A percentile compares a stretch with the other conserved stretches of the same genome.
These are phyloP conservation scores for Metallyticus violacea DNA, from an alignment of 2,888 invertebrate species.

Conservation along the genomic window DNA sequence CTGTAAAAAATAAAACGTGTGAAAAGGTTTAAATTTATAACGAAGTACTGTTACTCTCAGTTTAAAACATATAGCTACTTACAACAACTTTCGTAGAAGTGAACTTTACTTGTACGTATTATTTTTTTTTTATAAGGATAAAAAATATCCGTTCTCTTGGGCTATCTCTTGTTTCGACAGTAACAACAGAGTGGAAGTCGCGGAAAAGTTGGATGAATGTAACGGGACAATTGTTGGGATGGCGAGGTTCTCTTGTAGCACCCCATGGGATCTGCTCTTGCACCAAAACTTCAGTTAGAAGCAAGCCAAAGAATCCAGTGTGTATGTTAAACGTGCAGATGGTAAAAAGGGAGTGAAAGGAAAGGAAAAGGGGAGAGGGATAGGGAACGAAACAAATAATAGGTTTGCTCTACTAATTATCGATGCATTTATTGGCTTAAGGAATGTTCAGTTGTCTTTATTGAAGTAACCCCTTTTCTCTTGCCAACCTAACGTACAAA, in stretches of 20 bases:
- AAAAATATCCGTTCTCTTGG: background rate
- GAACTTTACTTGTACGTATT: no score
- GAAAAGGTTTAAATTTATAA: background rate
- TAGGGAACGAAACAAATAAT: background rate
- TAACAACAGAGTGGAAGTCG: background rate
- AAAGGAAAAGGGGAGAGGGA: background rate
- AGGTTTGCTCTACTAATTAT: constrained; percentile 18
- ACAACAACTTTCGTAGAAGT: background rate
- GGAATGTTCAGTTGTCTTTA: background rate
- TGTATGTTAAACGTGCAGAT: background rate
- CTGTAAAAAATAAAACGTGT: background rate
- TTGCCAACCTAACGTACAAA: background rate
- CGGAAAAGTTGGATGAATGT: background rate
- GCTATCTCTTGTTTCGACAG: background rate
- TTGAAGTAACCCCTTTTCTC: background rate
- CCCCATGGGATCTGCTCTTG: background rate
- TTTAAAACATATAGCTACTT: background rate
- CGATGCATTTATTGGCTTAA: constrained; percentile 22
- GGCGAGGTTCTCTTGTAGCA: background rate
- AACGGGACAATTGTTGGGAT: background rate
- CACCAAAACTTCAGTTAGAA: background rate
- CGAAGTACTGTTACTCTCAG: no score
- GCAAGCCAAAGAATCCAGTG: background rate
- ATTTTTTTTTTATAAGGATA: background rate
- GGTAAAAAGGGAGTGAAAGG: background rate